These are phyloP conservation scores for Drosophila varians DNA, from an alignment of 1,140 invertebrate species.

Conservation along the genomic window DNA sequence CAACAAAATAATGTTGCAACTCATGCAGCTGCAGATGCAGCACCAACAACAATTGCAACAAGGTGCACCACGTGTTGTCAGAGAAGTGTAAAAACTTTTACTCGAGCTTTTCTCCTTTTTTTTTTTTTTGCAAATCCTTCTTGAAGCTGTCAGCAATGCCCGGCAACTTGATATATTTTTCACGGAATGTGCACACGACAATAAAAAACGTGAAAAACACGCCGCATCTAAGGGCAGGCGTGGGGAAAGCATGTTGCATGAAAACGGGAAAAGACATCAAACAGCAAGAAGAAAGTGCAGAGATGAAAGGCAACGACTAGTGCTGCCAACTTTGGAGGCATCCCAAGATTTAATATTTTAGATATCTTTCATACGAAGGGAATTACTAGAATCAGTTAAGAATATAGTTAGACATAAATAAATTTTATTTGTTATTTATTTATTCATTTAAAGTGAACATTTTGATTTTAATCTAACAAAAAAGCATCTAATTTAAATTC, in stretches of 20 bases:
- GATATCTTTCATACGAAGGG: too few relatives aligned
- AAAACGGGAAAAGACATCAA: constrained; percentile 51
- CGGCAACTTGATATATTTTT: constrained; percentile 62
- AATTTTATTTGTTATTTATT: too few relatives aligned
- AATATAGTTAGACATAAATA: too few relatives aligned
- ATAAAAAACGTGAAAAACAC: constrained; percentile 22
- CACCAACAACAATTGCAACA: constrained; percentile 43
- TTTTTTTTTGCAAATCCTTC: constrained; percentile 48
- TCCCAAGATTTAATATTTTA: neutral
- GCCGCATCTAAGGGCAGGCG: neutral
- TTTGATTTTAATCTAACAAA: too few relatives aligned
- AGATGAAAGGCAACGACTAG: constrained; percentile 30
- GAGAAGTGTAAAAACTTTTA: constrained; percentile 44
- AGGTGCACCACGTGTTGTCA: constrained; percentile 47
- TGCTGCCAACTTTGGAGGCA: neutral
- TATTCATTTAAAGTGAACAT: too few relatives aligned
- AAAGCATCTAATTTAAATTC: too few relatives aligned
- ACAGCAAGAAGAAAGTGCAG: constrained; percentile 27
- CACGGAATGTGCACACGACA: constrained; percentile 45
- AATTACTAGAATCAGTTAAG: too few relatives aligned
- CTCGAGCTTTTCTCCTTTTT: constrained; percentile 16
- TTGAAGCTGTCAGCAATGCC: constrained; percentile 58
- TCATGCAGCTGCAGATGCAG: constrained; percentile 5
- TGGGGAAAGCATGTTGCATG: constrained; percentile 25
- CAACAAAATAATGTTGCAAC: constrained; percentile 7